A percentile compares a stretch with the other conserved stretches of the same genome.
phyloP scores from a whole-genome alignment of 2,888 invertebrate species.

The Thera britannica region DNA sequence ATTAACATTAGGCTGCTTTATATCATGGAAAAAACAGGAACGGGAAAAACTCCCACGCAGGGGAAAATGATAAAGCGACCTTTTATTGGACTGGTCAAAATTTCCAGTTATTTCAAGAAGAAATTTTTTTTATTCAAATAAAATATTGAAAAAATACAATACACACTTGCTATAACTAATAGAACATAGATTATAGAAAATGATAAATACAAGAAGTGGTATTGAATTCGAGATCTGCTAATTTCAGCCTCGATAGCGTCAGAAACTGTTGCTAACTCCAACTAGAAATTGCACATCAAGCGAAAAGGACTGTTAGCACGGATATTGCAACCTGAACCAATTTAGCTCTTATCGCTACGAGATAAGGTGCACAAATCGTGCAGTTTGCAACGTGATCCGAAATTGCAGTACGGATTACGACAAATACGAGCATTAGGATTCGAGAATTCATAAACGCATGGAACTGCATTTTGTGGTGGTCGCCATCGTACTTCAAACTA shows the following conservation, averaged over 20 bases:
- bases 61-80: too few relatives aligned
- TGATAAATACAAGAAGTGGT: too few relatives aligned
- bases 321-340: background rate
- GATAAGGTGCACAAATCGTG: conserved; percentile 18
- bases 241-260: background rate
- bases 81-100: too few relatives aligned
- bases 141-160: too few relatives aligned
- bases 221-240: too few relatives aligned
- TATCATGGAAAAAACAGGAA: too few relatives aligned
- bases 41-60: too few relatives aligned
- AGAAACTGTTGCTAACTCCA: conserved; percentile 5
- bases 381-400: conserved; percentile 3
- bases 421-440: background rate
- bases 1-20: too few relatives aligned
- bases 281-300: conserved; percentile 23
- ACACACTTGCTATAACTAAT: too few relatives aligned
- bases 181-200: too few relatives aligned
- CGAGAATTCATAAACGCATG: background rate
- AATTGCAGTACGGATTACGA: conserved; percentile 7
- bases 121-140: too few relatives aligned
- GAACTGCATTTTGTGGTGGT: background rate
- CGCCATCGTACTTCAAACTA: background rate
- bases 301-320: conserved; percentile 20
- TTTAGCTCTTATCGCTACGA: conserved; percentile 8
- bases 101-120: too few relatives aligned